Conservation (phyloP, 2,888 invertebrate species). For the Pristionchus mayeri region DNA sequence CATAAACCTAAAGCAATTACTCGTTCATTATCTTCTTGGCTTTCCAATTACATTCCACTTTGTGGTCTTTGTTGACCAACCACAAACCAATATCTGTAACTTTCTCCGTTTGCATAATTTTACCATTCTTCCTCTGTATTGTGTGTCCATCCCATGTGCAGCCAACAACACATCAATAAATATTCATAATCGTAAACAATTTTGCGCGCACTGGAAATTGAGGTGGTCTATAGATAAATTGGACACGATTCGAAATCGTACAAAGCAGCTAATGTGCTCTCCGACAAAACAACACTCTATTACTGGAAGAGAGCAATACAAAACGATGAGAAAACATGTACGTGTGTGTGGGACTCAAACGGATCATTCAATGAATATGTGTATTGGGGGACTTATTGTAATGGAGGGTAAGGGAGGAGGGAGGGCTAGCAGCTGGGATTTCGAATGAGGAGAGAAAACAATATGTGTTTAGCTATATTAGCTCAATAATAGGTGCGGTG, state of each 20-base stretch:
- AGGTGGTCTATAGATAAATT: conserved; percentile 28
- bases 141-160: neutral
- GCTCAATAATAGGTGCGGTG: conserved; percentile 1
- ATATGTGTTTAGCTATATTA: neutral
- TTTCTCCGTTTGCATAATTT: no score
- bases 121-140: neutral
- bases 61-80: no score
- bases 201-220: conserved; percentile 9
- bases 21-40: no score
- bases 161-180: conserved; percentile 12
- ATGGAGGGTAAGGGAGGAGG: neutral
- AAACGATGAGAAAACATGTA: conserved; percentile 12
- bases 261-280: neutral
- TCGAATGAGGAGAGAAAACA: neutral
- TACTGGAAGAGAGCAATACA: conserved; percentile 32
- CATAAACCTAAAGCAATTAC: no score
- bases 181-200: conserved; percentile 38
- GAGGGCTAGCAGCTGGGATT: neutral
- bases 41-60: no score
- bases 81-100: no score
- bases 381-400: neutral
- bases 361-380: conserved; percentile 31
- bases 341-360: conserved; percentile 2
- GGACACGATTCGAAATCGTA: conserved; percentile 23
- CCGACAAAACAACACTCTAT: neutral